Evolutionary conservation across 2,113 vertebrate species (phyloP).

Genomic region (Dasypus novemcinctus): DNA sequence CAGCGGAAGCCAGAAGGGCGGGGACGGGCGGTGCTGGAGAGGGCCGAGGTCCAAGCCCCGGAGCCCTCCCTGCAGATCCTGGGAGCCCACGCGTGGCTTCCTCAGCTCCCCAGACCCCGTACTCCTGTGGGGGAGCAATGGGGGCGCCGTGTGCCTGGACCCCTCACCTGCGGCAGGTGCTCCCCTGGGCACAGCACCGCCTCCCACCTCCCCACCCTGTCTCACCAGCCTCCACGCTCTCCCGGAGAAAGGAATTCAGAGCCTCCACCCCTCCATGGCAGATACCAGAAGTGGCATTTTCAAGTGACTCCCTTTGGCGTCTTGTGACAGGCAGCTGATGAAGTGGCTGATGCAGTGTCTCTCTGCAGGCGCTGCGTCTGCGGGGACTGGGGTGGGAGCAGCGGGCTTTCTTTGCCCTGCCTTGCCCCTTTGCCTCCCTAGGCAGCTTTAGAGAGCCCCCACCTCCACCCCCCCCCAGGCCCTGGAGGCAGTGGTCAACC

Average conservation of each 20-base stretch:
- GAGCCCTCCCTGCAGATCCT: background rate
- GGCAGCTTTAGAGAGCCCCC: background rate
- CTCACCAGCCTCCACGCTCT: background rate
- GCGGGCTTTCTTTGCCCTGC: background rate
- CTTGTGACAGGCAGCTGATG: conserved; percentile 51
- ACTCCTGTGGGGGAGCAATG: too few relatives aligned
- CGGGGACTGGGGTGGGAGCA: background rate
- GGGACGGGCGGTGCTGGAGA: background rate
- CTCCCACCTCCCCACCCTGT: background rate
- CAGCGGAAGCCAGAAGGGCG: background rate
- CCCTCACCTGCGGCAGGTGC: background rate
- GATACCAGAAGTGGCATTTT: background rate
- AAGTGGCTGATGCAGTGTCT: background rate
- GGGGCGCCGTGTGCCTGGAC: background rate
- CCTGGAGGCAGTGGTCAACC: background rate
- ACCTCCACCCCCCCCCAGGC: background rate
- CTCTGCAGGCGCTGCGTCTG: background rate
- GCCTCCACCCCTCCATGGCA: background rate
- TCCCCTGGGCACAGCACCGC: background rate
- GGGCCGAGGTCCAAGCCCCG: background rate
- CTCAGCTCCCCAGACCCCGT: background rate
- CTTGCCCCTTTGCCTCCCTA: background rate
- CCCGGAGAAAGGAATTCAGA: conserved; percentile 45
- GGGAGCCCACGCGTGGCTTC: background rate
- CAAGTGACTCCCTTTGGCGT: background rate